phyloP scores from a whole-genome alignment of 2,888 invertebrate species.

The Limnephilus marmoratus region DNA sequence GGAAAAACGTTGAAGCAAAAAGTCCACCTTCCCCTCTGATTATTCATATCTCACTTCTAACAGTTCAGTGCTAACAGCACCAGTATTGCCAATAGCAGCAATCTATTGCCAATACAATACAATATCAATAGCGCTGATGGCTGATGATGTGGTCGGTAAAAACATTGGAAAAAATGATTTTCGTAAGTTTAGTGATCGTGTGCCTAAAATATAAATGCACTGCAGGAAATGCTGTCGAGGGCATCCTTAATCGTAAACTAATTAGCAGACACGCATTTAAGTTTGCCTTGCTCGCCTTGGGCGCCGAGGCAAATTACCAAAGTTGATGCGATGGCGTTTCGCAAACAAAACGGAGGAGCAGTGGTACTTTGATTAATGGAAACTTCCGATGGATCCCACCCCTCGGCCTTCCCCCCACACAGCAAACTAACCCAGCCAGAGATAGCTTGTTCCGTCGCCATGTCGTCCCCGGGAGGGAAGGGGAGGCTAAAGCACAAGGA shows the following conservation, averaged over 20 bases:
- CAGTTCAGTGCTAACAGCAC: neutral
- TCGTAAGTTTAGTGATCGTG: neutral
- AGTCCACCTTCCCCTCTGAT: neutral
- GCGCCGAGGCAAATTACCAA: constrained; percentile 60
- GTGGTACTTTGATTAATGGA: constrained; percentile 59
- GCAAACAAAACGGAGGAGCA: constrained; percentile 52
- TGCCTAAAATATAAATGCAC: neutral
- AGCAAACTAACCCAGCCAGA: neutral
- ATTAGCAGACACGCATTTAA: constrained; percentile 50
- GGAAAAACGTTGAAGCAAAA: neutral
- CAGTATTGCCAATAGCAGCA: neutral
- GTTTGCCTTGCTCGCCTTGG: constrained; percentile 41
- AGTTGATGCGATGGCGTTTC: constrained; percentile 54
- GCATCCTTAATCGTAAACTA: constrained; percentile 41
- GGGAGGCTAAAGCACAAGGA: neutral
- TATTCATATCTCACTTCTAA: neutral
- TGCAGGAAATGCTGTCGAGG: neutral
- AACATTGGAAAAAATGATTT: neutral
- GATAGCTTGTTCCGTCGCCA: constrained; percentile 24
- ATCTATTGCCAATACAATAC: neutral
- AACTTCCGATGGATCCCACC: constrained; percentile 46
- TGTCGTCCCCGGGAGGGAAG: neutral
- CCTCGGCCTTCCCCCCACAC: neutral
- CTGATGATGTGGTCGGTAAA: neutral
- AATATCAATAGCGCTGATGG: neutral